These are phyloP conservation scores for Diadophis punctatus DNA, from an alignment of 2,113 vertebrate species.

Conservation along the genomic window DNA sequence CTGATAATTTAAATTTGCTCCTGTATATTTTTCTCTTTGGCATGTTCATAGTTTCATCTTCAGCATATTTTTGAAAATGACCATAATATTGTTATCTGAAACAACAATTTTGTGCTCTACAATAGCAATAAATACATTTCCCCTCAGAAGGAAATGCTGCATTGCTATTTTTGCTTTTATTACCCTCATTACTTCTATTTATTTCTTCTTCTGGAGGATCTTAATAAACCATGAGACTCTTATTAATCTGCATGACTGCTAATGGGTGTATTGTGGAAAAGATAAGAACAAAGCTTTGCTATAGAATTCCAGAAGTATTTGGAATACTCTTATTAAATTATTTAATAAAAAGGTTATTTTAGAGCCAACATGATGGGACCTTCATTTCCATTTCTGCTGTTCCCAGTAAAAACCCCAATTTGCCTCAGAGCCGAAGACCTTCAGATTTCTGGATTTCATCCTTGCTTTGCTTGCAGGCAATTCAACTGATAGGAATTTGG, in stretches of 20 bases:
- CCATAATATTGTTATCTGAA: conserved; percentile 1
- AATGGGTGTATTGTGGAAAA: not conserved
- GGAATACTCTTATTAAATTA: not conserved
- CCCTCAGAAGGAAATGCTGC: not conserved
- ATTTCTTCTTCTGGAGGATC: conserved; percentile 1
- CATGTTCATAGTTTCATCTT: not conserved
- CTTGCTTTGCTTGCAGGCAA: not conserved
- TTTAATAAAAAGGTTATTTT: not conserved
- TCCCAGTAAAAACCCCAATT: not conserved
- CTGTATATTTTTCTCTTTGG: conserved; percentile 1
- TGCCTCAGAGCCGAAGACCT: not conserved
- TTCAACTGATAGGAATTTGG: conserved; percentile 17
- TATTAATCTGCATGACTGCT: not conserved
- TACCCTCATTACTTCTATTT: conserved; percentile 4
- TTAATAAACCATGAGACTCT: not conserved
- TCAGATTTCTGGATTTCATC: not conserved
- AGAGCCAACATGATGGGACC: not conserved
- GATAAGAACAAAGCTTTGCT: not conserved
- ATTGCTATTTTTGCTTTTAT: conserved; percentile 9
- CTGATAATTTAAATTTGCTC: not conserved
- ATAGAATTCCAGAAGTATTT: not conserved
- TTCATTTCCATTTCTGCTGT: not conserved
- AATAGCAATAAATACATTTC: not conserved
- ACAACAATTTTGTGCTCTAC: not conserved
- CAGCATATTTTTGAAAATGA: not conserved